Evolutionary conservation across 2,797 vertebrate genomes (phyloP).

Genomic region (Simalia tracyae): DNA sequence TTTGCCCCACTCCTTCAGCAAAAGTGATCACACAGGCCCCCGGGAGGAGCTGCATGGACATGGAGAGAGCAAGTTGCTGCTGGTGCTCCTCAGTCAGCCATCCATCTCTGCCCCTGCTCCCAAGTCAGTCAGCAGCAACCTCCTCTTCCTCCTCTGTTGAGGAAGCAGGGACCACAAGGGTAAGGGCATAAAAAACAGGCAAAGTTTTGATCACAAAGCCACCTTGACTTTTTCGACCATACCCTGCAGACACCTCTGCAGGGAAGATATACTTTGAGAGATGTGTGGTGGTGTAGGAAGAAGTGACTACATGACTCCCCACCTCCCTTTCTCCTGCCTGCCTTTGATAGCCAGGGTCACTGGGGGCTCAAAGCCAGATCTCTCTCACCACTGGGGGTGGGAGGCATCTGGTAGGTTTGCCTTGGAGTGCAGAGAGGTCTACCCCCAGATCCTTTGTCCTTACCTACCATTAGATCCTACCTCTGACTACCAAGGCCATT

Average conservation of each 20-base stretch:
- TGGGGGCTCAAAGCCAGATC: background rate
- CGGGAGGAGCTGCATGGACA: background rate
- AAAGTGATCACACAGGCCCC: background rate
- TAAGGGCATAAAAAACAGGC: background rate
- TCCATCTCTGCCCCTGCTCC: background rate
- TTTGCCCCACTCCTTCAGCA: background rate
- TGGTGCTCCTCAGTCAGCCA: background rate
- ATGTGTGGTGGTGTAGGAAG: no score
- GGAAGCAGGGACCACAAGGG: background rate
- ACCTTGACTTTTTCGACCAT: background rate
- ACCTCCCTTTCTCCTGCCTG: background rate
- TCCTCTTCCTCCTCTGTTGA: background rate
- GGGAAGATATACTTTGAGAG: no score
- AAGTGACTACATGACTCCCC: background rate
- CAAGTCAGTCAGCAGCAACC: background rate
- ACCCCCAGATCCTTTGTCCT: background rate
- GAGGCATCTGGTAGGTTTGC: background rate
- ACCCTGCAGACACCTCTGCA: background rate
- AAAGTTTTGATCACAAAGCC: background rate
- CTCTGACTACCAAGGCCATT: background rate
- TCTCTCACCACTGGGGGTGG: background rate
- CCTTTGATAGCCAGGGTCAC: background rate
- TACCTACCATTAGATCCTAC: background rate
- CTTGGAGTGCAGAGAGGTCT: background rate
- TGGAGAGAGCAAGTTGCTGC: background rate